Percentiles rank a stretch among this genome's conserved stretches.
Evolutionary conservation across 2,113 vertebrate species (phyloP).

Genomic region (Pedetes capensis): DNA sequence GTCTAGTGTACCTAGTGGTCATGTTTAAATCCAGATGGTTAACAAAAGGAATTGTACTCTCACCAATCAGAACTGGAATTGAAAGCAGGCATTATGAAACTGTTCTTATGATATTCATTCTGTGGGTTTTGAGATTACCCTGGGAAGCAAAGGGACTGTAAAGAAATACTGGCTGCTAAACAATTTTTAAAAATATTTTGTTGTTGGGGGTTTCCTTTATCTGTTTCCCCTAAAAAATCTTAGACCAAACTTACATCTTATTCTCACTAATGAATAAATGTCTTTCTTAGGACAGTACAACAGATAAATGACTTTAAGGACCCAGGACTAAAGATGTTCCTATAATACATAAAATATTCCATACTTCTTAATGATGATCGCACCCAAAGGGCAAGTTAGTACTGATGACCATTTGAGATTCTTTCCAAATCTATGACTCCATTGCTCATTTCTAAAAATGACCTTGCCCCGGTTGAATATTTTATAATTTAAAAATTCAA

Average conservation of each 20-base stretch:
- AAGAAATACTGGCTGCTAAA: neutral
- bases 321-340: neutral
- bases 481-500: constrained; percentile 46
- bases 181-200: neutral
- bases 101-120: neutral
- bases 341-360: neutral
- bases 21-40: neutral
- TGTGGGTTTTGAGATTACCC: neutral
- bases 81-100: neutral
- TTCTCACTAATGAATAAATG: neutral
- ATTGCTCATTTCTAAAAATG: constrained; percentile 49
- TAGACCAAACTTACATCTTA: neutral
- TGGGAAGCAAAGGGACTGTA: neutral
- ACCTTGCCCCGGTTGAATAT: neutral
- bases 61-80: neutral
- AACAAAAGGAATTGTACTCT: neutral
- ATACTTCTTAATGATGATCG: constrained; percentile 9
- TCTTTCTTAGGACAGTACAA: neutral
- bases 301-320: neutral
- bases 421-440: constrained; percentile 19
- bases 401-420: neutral
- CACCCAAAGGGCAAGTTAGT: neutral
- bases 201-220: neutral
- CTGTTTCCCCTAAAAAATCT: neutral
- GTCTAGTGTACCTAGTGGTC: neutral